Base-by-base conservation (phyloP, 2,888 invertebrate species). In the Aproaerema taeniolella region DNA sequence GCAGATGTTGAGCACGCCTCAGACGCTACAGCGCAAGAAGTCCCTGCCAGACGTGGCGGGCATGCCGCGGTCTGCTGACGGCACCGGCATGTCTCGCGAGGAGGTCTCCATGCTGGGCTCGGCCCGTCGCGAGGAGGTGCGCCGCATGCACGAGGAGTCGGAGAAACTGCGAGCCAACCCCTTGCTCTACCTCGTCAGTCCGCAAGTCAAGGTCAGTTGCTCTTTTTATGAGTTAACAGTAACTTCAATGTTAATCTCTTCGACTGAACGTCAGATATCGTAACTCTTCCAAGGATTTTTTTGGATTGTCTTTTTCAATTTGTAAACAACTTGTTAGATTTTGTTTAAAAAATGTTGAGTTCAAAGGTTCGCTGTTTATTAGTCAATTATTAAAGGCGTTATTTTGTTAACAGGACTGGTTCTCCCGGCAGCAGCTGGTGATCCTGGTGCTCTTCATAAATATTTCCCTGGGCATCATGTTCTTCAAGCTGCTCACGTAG, bases 401-500 rank as follows among this genome's bases (percentile, higher is more conserved):
- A 20, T 20, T 20, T 33, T n/a, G 26, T 29, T 25, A 7, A 1
- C 91, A 96, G 96, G 96, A 96, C 91, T 97, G 97, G 97, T 95
- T 97, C 88, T 95, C 96, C 71, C 92, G 96, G 80, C 96, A 97
- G 89, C 96, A 96, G 89, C 90, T 97, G 80, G 94, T 97, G 85
- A 92, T 97, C 88, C 89, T 97, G 78, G 96, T 97, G 67, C 91
- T 97, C 64, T 93, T 97, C 88, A 93, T 96, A 89, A 97, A 97
- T 89, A 93, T 97, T 88, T 94, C 95, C 61, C 88, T 97, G 90
- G 97, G 95, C 81, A 92, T 97, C 87, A 93, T 97, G 92, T 97
- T 97, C 89, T 94, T 96, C 90, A 96, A 96, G 87, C 90, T 97
- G 89, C 90, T 97, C 70, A 96, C 96, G 93, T 97, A 96, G 95